Percentiles rank a stretch among this genome's conserved stretches.
phyloP scores from a whole-genome alignment of 2,797 vertebrate genomes.

The Balearica regulorum region DNA sequence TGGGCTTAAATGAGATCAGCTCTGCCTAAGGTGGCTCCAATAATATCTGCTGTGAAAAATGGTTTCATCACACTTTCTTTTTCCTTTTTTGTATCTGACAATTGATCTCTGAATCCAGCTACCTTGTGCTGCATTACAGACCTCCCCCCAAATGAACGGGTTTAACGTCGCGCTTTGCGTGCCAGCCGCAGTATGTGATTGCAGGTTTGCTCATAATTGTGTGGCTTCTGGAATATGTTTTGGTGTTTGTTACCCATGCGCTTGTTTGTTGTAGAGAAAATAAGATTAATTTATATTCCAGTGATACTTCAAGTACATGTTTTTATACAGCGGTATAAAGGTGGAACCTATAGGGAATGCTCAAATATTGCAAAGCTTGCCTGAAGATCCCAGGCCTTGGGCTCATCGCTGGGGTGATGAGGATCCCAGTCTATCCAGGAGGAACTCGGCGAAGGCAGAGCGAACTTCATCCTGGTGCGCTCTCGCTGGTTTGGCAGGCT shows the following conservation, averaged over 20 bases:
- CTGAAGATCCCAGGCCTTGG: not conserved
- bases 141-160: not conserved
- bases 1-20: not conserved
- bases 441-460: not conserved
- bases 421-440: not conserved
- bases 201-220: not conserved
- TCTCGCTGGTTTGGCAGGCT: not conserved
- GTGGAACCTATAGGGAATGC: not conserved
- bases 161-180: not conserved
- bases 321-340: not conserved
- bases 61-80: not conserved
- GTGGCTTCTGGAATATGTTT: not conserved
- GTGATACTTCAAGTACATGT: not conserved
- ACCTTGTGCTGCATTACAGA: fast-evolving
- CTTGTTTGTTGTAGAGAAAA: not conserved
- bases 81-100: not conserved
- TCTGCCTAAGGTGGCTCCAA: not conserved
- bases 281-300: not conserved
- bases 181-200: not conserved
- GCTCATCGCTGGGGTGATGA: not conserved
- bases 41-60: not conserved
- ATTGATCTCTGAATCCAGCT: not conserved
- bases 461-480: fast-evolving
- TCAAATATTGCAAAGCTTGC: not conserved
- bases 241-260: not conserved